Base-by-base conservation (phyloP, 2,113 vertebrate species). In the Eupsittula cactorum region DNA sequence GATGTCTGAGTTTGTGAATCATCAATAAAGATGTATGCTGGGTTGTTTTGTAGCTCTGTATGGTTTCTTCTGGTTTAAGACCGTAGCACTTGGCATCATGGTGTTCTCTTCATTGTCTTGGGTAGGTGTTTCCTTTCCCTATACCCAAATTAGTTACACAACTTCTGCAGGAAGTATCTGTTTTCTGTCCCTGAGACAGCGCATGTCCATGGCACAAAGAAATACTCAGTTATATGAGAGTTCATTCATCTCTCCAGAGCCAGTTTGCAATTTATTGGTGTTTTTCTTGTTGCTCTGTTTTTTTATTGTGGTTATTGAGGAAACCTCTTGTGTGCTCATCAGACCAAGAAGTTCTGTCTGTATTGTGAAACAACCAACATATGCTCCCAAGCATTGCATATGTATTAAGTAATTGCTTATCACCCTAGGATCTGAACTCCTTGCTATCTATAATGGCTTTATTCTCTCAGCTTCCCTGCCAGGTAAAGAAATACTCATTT, bases 21-120 rank as follows among this genome's bases (percentile, higher is more conserved):
- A 60, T 73, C 76, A 96, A 95, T 97, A 97, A 97, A 97, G 74
- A 65, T 39, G 53, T 49, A n/a, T 39, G 3, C 74, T 57, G 39
- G 41, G 28, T 89, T 86, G 77, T 92, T 94, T 90, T 84, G 69
- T 92, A 95, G 68, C 77, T 82, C 82, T 50, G 16, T 27, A 42
- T 92, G 35, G 37, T 67, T 93, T 78, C 73, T 86, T 92, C 71
- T 88, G 35, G 65, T 88, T 42, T 18, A 88, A 88, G 88, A 79
- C 83, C 6, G 1, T 87, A 57, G 50, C 39, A 18, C 44, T 78
- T 35, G 6, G 62, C 73, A 35, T 88, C 16, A 2, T 4, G 16
- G 49, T 27, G 28, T 82, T 93, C 84, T 52, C 46, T 91, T 65
- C 31, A 25, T 29, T 41, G 44, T 76, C 55, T 82, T 52, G 44